phyloP scores from a whole-genome alignment of 2,888 invertebrate species.

The Tromatobia lineatoria region DNA sequence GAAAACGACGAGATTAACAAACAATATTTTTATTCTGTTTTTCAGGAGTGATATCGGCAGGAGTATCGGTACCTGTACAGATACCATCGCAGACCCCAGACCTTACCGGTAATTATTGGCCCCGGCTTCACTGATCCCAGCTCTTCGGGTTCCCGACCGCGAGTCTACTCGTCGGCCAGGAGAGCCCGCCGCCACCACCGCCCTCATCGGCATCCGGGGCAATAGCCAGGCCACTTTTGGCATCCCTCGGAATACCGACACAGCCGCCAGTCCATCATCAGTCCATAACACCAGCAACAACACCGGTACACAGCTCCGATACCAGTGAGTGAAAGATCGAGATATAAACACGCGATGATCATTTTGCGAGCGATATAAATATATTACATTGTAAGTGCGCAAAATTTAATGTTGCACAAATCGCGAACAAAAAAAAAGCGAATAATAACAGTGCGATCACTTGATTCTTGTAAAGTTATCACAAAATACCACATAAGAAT shows the following conservation, averaged over 20 bases:
- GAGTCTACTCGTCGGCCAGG: slow-evolving; percentile 88
- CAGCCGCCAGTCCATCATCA: slow-evolving; percentile 74
- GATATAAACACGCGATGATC: neutral
- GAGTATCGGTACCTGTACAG: slow-evolving; percentile 96
- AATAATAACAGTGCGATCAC: neutral
- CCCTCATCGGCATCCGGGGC: slow-evolving; percentile 86
- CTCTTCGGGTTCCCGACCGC: slow-evolving; percentile 94
- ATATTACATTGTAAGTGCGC: neutral
- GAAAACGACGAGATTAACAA: neutral
- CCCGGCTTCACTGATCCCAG: slow-evolving; percentile 96
- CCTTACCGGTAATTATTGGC: slow-evolving; percentile 94
- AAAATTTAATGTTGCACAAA: neutral
- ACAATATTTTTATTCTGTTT: slow-evolving; percentile 54
- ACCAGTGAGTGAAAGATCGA: slow-evolving; percentile 82
- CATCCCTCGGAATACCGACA: slow-evolving; percentile 80
- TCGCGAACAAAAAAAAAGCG: neutral
- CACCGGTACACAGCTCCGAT: slow-evolving; percentile 82
- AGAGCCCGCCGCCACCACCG: slow-evolving; percentile 86
- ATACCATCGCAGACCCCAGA: slow-evolving; percentile 95
- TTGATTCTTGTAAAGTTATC: slow-evolving; percentile 40
- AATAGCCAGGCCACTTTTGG: slow-evolving; percentile 83
- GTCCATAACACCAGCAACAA: slow-evolving; percentile 70
- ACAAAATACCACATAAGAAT: slow-evolving; percentile 54
- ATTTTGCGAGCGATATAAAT: slow-evolving; percentile 10
- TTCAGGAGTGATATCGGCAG: slow-evolving; percentile 96